Evolutionary conservation across 2,113 vertebrate genomes (phyloP).

Genomic region (Ivindomyrus marchei): DNA sequence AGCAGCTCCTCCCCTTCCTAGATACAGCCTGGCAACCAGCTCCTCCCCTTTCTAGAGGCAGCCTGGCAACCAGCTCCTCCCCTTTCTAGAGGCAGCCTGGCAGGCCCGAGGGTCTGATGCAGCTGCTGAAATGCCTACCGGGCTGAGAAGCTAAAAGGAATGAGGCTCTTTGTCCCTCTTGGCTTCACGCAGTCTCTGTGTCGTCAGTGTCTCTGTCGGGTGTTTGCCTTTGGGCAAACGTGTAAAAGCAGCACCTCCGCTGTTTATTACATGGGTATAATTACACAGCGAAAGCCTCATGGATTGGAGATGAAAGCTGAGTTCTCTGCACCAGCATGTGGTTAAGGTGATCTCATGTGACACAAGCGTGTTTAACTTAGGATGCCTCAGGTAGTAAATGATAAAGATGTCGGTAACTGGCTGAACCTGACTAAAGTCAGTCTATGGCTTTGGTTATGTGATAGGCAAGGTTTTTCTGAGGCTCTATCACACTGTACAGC

Average conservation of each 20-base stretch:
- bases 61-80: background rate
- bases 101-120: too few species aligned
- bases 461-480: background rate
- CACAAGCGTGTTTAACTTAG: background rate
- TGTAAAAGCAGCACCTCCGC: background rate
- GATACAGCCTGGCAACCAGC: background rate
- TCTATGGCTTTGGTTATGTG: background rate
- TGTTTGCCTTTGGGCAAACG: constrained; percentile 12
- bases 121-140: too few species aligned
- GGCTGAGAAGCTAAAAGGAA: background rate
- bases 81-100: too few species aligned
- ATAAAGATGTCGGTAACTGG: background rate
- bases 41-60: background rate
- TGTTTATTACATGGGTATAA: background rate
- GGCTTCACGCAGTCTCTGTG: background rate
- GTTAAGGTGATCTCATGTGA: background rate
- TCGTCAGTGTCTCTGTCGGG: background rate
- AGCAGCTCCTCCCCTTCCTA: background rate
- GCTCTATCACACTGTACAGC: background rate
- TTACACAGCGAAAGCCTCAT: background rate
- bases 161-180: background rate
- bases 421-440: background rate
- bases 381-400: background rate
- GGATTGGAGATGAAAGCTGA: background rate
- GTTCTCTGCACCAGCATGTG: background rate